Base-by-base conservation (phyloP, 2,113 vertebrate genomes). In the Cinclus mexicanus region DNA sequence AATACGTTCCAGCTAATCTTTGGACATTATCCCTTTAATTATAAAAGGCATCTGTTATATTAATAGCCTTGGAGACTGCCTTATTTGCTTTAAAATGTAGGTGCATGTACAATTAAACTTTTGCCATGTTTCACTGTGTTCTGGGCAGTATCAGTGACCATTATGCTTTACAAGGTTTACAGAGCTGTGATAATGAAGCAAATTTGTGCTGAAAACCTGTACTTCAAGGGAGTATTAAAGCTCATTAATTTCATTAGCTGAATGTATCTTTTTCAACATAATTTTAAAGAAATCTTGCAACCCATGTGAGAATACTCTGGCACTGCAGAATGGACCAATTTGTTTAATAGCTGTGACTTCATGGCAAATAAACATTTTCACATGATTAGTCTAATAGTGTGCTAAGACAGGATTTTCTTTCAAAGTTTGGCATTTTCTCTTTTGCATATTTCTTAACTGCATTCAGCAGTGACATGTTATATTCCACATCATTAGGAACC, bases 41-140 rank as follows among this genome's bases (percentile, higher is more conserved):
- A 95, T 87, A 94, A 87, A 96, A 96, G 69, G 75, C 28, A 56
- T 90, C 78, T 95, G 81, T 91, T 97, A 84, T 77, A 95, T 93
- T 96, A 96, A 92, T 89, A 95, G 93, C 95, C 87, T 90, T 63
- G 49, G 80, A 94, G 90, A 92, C 20, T 83, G 91, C 81, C 93
- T 90, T 97, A 95, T 97, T 97, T 97, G 78, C 94, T 93, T 90
- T 96, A 94, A 97, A 96, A 95, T 90, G 95, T 96, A 96, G 91
- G 90, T 97, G 65, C 94, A 77, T 95, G 93, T 97, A 92, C 96
- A 96, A 96, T 97, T 96, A 97, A 91, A 96, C 93, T 92, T 95
- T 84, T 71, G 94, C 89, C 77, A 53, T 83, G 83, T 97, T 95
- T 95, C 81, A 70, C 78, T 81, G 70, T 97, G 81, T 95, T 94